phyloP scores from a whole-genome alignment of 2,797 vertebrate species.

The Rachycentron canadum region DNA sequence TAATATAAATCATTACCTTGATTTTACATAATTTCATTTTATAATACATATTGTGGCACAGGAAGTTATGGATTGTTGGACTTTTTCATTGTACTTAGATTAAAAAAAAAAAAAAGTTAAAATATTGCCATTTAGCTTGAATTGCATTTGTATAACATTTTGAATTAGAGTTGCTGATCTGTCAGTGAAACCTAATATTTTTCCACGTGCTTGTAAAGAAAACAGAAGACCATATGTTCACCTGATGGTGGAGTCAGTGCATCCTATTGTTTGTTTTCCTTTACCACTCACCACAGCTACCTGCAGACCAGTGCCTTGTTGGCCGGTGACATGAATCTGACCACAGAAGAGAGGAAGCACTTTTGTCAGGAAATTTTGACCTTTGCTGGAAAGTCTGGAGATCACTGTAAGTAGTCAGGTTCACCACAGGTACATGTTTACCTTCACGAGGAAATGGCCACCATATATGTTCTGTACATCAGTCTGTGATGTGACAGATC shows the following conservation, averaged over 20 bases:
- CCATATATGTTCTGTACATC: background rate
- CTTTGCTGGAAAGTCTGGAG: slow-evolving; percentile 84
- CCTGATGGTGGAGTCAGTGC: background rate
- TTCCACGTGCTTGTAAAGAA: background rate
- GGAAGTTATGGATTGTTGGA: background rate
- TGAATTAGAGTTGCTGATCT: background rate
- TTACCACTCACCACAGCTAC: slow-evolving; percentile 88
- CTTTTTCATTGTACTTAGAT: background rate
- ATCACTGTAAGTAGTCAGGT: slow-evolving; percentile 82
- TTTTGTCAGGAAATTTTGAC: slow-evolving; percentile 96
- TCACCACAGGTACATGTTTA: background rate
- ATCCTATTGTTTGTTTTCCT: slow-evolving; percentile 73
- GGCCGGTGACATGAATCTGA: slow-evolving; percentile 91
- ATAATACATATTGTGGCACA: background rate
- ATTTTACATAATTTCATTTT: too few relatives aligned
- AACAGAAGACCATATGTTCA: background rate
- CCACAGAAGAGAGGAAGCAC: slow-evolving; percentile 88
- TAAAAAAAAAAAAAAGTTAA: background rate
- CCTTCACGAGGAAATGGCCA: background rate
- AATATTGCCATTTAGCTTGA: background rate
- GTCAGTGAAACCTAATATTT: background rate
- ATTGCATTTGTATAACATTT: background rate
- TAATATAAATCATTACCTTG: too few relatives aligned
- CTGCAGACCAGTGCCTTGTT: slow-evolving; percentile 95
- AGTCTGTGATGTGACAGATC: background rate